Conservation (phyloP, 2,888 invertebrate genomes). For the Notocelia uddmanniana region DNA sequence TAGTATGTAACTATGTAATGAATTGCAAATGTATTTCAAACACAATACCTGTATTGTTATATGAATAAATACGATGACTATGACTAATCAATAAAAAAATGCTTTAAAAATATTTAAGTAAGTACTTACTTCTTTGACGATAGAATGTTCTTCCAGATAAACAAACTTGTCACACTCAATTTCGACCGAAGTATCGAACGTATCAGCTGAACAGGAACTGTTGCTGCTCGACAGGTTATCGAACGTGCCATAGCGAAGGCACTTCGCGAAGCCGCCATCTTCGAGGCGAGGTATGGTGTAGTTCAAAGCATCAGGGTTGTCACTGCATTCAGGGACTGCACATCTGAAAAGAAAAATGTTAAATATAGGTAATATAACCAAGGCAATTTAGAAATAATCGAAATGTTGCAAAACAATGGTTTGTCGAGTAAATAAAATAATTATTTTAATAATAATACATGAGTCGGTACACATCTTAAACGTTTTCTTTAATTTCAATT, state of each 20-base stretch:
- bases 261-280: slow-evolving; percentile 68
- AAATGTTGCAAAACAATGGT: not conserved
- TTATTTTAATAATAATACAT: no score
- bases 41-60: no score
- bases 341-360: slow-evolving; percentile 65
- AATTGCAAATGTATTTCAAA: no score
- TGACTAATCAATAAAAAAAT: no score
- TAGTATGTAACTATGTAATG: no score
- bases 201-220: slow-evolving; percentile 64
- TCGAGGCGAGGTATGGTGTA: slow-evolving; percentile 72
- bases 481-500: no score
- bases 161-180: slow-evolving; percentile 73
- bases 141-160: slow-evolving; percentile 77
- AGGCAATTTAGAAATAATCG: not conserved
- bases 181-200: slow-evolving; percentile 70
- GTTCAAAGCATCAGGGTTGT: slow-evolving; percentile 63
- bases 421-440: not conserved
- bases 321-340: slow-evolving; percentile 74
- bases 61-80: no score
- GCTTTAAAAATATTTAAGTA: not conserved
- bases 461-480: no score
- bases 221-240: slow-evolving; percentile 58
- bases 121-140: slow-evolving; percentile 75
- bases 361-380: not conserved
- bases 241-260: slow-evolving; percentile 71